Conservation (phyloP, 2,888 invertebrate genomes). For the Drosophila atroscutellata region DNA sequence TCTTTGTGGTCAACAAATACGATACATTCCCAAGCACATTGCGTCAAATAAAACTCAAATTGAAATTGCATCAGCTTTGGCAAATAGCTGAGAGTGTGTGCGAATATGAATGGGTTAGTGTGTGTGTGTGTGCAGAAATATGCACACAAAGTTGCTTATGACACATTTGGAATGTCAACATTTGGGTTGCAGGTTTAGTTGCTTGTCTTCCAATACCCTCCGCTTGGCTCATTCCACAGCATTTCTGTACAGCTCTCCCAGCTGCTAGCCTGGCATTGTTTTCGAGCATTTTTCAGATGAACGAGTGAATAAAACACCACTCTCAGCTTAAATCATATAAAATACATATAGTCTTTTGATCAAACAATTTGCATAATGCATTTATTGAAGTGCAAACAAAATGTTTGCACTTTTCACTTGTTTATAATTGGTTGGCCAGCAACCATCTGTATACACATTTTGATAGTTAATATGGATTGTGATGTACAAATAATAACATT, state of each 20-base stretch:
- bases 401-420: slow-evolving; percentile 22
- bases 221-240: neutral
- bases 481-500: neutral
- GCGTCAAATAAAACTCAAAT: slow-evolving; percentile 39
- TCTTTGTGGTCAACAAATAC: slow-evolving; percentile 8
- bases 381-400: slow-evolving; percentile 55
- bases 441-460: neutral
- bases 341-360: slow-evolving; percentile 29
- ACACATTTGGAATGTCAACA: slow-evolving; percentile 64
- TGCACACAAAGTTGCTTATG: slow-evolving; percentile 59
- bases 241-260: neutral
- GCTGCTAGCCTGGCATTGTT: slow-evolving; percentile 46
- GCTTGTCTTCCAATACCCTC: slow-evolving; percentile 11
- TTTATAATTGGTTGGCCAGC: slow-evolving; percentile 18
- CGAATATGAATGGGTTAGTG: neutral
- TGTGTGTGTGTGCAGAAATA: slow-evolving; percentile 16
- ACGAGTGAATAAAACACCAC: neutral
- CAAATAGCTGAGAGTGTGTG: slow-evolving; percentile 22
- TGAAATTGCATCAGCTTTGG: slow-evolving; percentile 52
- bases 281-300: slow-evolving; percentile 33
- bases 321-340: slow-evolving; percentile 16
- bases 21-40: slow-evolving; percentile 1
- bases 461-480: neutral
- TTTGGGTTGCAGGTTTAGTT: slow-evolving; percentile 48
- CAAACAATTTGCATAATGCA: slow-evolving; percentile 43